Base-by-base conservation (phyloP, 2,888 invertebrate species). In the Drosophila fulvimacula region DNA sequence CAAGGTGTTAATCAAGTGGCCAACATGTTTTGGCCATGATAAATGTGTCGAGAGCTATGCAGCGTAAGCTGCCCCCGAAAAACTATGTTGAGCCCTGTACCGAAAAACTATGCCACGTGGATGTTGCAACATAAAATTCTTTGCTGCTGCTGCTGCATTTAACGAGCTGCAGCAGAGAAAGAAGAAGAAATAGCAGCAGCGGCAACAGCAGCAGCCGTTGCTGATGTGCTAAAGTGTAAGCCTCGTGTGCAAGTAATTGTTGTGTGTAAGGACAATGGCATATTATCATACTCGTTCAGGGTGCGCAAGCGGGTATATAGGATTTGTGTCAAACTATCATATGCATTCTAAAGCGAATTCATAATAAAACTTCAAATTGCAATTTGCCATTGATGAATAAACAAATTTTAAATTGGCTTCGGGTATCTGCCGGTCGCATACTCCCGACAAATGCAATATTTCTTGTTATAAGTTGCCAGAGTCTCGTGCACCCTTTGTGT, bases 1-100 rank as follows among this genome's bases (percentile, higher is more conserved):
- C 52, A 70, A 86, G 84, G 89, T 89, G 84, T 83, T 83, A 82
- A 83, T 83, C 87, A 82, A 82, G 81, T 65, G 82, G 71, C 70
- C 80, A 71, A 69, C 76, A 73, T 82, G 82, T 30, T 82, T 69
- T 24, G 72, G 68, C 49, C 73, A 74, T 86, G 72, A 85, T 74
- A 82, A 82, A 88, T 79, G 82, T 67, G 52, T 30, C 21, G 51
- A 58, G 13, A 11, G 60, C 27, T 41, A 39, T 36, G 58, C 49
- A 65, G 42, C 63, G 55, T 49, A 19, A 19, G 48, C 48, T 11
- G 48, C 48, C 17, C 17, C 59, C 82, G 13, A n/a, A 60, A 73
- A 73, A 66, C 52, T 79, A 46, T 85, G 85, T 48, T 17, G 48
- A 48, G 30, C 17, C 48, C 30, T 48, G 32, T 15, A 15, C 57